Evolutionary conservation across 1,140 invertebrate species (phyloP).

Genomic region (Pogonomyrmex barbatus): DNA sequence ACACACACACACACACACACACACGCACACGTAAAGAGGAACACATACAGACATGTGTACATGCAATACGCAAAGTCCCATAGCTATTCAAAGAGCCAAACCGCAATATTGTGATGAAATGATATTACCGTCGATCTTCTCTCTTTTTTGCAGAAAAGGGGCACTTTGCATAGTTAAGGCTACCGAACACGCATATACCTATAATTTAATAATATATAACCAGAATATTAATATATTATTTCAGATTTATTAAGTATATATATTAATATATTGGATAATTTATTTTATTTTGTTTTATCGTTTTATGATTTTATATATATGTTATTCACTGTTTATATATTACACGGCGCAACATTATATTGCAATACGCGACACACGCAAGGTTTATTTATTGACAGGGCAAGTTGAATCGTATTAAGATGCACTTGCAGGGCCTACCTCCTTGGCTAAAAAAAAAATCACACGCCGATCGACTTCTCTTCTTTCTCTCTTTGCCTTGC

Average conservation of each 20-base stretch:
- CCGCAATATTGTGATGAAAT: constrained; percentile 79
- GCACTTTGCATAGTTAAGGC: constrained; percentile 84
- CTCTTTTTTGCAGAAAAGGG: constrained; percentile 74
- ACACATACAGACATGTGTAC: not conserved
- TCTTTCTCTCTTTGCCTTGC: constrained; percentile 52
- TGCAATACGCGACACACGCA: constrained; percentile 54
- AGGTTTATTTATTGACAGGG: constrained; percentile 72
- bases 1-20: not conserved
- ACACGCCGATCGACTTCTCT: constrained; percentile 54
- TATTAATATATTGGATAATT: constrained; percentile 85
- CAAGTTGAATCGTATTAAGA: constrained; percentile 61
- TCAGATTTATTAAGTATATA: constrained; percentile 83
- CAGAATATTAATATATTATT: constrained; percentile 85
- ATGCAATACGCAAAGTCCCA: constrained; percentile 73
- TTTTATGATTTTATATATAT: constrained; percentile 86
- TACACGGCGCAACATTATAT: constrained; percentile 70
- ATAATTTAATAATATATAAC: constrained; percentile 71
- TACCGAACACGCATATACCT: constrained; percentile 77
- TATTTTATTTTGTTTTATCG: constrained; percentile 86
- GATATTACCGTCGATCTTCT: constrained; percentile 82
- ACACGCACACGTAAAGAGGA: not conserved
- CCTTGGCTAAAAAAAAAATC: constrained; percentile 56
- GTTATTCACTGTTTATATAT: constrained; percentile 84
- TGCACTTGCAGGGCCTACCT: constrained; percentile 70
- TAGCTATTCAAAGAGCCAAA: constrained; percentile 85